Conservation (phyloP, 2,797 vertebrate species). For the Phalloptychus januarius region DNA sequence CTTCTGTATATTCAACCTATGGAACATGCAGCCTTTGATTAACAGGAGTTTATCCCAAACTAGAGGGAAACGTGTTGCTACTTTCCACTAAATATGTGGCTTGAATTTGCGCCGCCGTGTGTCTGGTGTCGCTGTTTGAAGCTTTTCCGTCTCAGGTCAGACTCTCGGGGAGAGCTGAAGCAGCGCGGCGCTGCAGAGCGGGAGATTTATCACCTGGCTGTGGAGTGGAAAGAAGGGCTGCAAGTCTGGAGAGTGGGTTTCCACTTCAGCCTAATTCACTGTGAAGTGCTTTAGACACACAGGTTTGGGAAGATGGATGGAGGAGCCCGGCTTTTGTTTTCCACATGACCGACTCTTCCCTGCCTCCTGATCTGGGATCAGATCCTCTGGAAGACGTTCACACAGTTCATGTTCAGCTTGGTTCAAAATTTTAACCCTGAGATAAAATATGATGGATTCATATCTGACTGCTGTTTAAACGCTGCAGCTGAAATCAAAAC, state of each 20-base stretch:
- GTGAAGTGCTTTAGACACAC: slow-evolving; percentile 68
- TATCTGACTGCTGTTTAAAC: too few relatives aligned
- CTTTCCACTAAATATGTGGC: not conserved
- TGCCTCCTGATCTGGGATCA: slow-evolving; percentile 29
- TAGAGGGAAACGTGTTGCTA: not conserved
- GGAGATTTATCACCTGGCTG: slow-evolving; percentile 59
- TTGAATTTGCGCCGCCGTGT: not conserved
- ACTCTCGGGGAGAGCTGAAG: slow-evolving; percentile 4
- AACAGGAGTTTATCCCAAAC: not conserved
- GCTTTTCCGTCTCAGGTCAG: not conserved
- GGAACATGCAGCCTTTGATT: slow-evolving; percentile 1
- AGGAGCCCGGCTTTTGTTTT: slow-evolving; percentile 40
- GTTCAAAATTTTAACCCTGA: slow-evolving; percentile 1
- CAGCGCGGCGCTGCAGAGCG: slow-evolving; percentile 22
- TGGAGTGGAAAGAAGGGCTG: slow-evolving; percentile 64
- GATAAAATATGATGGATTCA: too few relatives aligned
- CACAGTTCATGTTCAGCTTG: slow-evolving; percentile 8
- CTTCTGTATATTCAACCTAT: not conserved
- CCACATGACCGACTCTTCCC: slow-evolving; percentile 45
- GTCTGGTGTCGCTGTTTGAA: not conserved
- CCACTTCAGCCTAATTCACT: slow-evolving; percentile 69
- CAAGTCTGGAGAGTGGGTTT: slow-evolving; percentile 57
- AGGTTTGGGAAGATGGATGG: slow-evolving; percentile 55
- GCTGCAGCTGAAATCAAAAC: too few relatives aligned
- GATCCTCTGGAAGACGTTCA: slow-evolving; percentile 19